phyloP scores from a whole-genome alignment of 2,113 vertebrate genomes.

The Phocoena sinus region DNA sequence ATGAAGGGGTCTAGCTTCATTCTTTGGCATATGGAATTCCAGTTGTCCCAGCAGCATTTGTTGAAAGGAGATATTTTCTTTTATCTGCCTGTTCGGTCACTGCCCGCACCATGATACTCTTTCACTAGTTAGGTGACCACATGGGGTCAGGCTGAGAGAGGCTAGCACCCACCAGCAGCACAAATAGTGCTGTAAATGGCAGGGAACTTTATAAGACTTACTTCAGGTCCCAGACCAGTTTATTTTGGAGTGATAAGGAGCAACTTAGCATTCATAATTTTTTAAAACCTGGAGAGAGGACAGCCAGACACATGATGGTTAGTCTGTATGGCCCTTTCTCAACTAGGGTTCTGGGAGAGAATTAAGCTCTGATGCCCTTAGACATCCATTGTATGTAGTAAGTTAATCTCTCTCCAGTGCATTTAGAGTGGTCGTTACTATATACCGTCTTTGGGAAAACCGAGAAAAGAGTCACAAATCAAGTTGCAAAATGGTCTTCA shows the following conservation, averaged over 20 bases:
- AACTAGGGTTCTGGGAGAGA: background rate
- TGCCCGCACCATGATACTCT: background rate
- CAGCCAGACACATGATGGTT: background rate
- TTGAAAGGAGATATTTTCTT: background rate
- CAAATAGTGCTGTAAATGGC: background rate
- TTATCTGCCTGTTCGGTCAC: background rate
- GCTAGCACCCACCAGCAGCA: background rate
- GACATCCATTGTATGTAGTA: background rate
- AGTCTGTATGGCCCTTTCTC: background rate
- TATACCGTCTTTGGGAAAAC: background rate
- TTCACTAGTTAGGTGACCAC: background rate
- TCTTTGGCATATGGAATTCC: background rate
- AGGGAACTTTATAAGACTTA: background rate
- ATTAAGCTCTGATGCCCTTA: background rate
- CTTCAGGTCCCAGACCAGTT: conserved; percentile 27
- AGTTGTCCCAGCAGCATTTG: background rate
- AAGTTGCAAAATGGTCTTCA: conserved; percentile 20
- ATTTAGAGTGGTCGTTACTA: conserved; percentile 19
- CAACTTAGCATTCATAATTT: background rate
- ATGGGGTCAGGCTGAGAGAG: background rate
- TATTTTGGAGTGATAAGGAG: conserved; percentile 14
- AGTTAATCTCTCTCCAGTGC: background rate
- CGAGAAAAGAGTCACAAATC: background rate
- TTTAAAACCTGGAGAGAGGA: background rate
- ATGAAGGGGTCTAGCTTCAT: background rate